Evolutionary conservation across 1,140 invertebrate species (phyloP).

Genomic region (Helicoverpa armigera): DNA sequence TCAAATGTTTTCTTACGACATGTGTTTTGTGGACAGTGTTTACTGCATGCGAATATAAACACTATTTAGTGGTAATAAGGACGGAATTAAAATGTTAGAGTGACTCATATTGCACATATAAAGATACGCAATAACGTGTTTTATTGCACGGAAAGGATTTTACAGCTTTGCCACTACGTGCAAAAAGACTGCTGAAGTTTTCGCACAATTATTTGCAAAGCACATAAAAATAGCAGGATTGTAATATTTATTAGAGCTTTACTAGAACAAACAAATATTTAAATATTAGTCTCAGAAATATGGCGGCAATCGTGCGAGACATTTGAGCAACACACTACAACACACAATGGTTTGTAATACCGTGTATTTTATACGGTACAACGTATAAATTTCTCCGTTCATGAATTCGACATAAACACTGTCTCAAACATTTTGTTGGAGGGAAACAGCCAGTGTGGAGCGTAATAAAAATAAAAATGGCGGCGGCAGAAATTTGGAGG

Average conservation of each 20-base stretch:
- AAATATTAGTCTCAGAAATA: slow-evolving; percentile 10
- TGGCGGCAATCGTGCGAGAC: not conserved
- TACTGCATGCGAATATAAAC: slow-evolving; percentile 25
- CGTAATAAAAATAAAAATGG: slow-evolving; percentile 74
- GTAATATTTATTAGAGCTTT: not conserved
- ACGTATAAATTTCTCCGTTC: slow-evolving; percentile 32
- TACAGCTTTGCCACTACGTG: slow-evolving; percentile 25
- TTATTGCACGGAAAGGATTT: slow-evolving; percentile 41
- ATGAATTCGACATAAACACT: slow-evolving; percentile 44
- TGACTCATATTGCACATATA: not conserved
- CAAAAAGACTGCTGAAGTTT: not conserved
- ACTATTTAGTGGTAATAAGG: slow-evolving; percentile 2
- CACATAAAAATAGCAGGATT: slow-evolving; percentile 5
- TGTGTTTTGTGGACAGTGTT: slow-evolving; percentile 47
- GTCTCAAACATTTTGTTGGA: slow-evolving; percentile 58
- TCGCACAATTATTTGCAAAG: slow-evolving; percentile 29
- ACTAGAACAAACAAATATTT: not conserved
- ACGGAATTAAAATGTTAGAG: slow-evolving; percentile 11
- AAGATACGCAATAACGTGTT: slow-evolving; percentile 27
- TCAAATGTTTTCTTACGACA: slow-evolving; percentile 36
- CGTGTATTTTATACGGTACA: slow-evolving; percentile 7
- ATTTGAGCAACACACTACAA: slow-evolving; percentile 11
- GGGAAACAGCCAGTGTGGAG: slow-evolving; percentile 67
- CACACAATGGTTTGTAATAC: slow-evolving; percentile 19
- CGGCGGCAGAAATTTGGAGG: slow-evolving; percentile 88